Evolutionary conservation across 1,140 invertebrate genomes (phyloP).

Genomic region (Diorhabda carinulata): DNA sequence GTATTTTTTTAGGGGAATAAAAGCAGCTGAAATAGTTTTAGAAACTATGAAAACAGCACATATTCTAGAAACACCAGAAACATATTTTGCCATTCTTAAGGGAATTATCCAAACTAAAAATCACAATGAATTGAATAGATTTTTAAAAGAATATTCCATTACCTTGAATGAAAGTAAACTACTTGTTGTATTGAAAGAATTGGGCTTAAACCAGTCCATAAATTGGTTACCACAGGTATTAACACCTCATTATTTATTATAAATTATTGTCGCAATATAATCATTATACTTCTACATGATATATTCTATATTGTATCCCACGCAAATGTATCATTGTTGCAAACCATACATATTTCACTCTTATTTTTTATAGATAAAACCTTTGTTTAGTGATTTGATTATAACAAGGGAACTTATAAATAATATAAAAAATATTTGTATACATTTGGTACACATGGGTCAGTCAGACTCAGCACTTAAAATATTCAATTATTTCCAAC

Average conservation of each 20-base stretch:
- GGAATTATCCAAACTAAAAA: conserved; percentile 30
- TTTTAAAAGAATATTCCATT: conserved; percentile 18
- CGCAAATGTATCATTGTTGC: too few species aligned
- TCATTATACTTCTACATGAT: too few species aligned
- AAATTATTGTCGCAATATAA: too few species aligned
- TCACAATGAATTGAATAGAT: conserved; percentile 29
- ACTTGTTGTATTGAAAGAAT: conserved; percentile 25
- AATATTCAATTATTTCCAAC: conserved; percentile 31
- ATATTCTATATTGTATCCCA: too few species aligned
- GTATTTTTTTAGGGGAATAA: conserved; percentile 39
- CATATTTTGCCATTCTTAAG: conserved; percentile 31
- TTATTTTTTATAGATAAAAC: background rate
- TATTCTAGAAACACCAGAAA: conserved; percentile 32
- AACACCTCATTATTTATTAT: background rate
- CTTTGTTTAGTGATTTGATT: conserved; percentile 9
- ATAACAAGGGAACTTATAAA: conserved; percentile 23
- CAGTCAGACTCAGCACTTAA: conserved; percentile 30
- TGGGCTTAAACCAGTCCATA: conserved; percentile 31
- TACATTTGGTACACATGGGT: conserved; percentile 34
- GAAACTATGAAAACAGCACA: conserved; percentile 47
- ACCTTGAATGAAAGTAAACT: conserved; percentile 26
- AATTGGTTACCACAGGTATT: conserved; percentile 26
- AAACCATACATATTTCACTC: too few species aligned
- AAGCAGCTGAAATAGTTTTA: conserved; percentile 40
- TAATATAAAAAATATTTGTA: conserved; percentile 34